Base-by-base conservation (phyloP, 2,797 vertebrate species). In the Ataeniobius toweri region DNA sequence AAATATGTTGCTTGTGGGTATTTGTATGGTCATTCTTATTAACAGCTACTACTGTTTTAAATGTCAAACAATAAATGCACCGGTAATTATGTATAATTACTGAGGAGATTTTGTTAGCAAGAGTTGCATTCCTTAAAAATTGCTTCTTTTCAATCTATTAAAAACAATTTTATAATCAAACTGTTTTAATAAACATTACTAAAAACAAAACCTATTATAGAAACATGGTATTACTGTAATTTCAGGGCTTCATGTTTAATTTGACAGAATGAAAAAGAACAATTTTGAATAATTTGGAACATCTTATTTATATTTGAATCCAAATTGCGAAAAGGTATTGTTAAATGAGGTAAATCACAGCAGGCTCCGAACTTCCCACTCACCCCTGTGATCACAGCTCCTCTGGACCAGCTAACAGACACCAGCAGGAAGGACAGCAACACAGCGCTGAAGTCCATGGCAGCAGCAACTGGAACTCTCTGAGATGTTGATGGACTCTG, bases 321-420 rank as follows among this genome's bases (percentile, higher is more conserved):
- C 36, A 24, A 67, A 67, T 9, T 67, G 4, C 36, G 46, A n/a
- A 46, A 14, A 46, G 3, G 3, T 44, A n/a, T 46, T n/a, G 12
- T 69, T 41, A 46, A 31, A 63, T 12, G 18, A 39, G 39, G 1
- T 59, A 68, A 26, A 5, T 59, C 24, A 26, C n/a, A 53, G 1
- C 24, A 7, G 56, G 70, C 10, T 69, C 24, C 77, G 76, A 28
- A 39, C 5, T 22, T 69, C 9, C 75, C 41, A 94, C 97, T 97
- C 91, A 98, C 97, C 96, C 97, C 97, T 0, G 98, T 97, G 92
- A 98, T 98, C 85, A 98, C 93, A 0, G 97, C 97, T 83, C 96
- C 94, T 86, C 94, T 94, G 20, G 94, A 94, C 74, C 90, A 92
- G 73, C 93, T 94, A 76, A 96, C 83, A 71, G 97, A 94, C 76